Percentiles rank a stretch among this genome's conserved stretches.
These are phyloP conservation scores for Scytalopus superciliaris DNA, from an alignment of 2,113 vertebrate species.

Conservation along the genomic window DNA sequence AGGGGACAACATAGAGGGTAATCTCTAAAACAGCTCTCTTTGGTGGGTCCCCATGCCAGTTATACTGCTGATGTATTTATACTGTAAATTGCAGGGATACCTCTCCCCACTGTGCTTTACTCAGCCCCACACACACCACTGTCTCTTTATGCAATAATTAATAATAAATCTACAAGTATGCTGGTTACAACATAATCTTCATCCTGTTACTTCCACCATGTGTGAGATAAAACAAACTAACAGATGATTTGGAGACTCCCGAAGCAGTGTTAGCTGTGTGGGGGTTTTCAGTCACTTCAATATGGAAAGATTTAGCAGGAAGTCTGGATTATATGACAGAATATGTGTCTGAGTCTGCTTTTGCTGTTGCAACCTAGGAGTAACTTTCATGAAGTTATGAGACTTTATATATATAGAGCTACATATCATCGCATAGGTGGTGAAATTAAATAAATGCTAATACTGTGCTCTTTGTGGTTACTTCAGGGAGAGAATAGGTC, in stretches of 20 bases:
- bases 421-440: background rate
- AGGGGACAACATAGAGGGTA: background rate
- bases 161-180: constrained; percentile 1
- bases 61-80: background rate
- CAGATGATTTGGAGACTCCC: background rate
- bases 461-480: background rate
- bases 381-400: background rate
- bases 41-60: background rate
- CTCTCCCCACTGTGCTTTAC: background rate
- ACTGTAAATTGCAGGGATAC: background rate
- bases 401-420: background rate
- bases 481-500: background rate
- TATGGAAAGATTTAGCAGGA: background rate
- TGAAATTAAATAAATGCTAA: background rate
- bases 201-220: background rate
- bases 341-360: background rate
- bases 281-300: background rate
- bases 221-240: background rate
- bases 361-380: background rate
- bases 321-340: background rate
- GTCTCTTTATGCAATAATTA: background rate
- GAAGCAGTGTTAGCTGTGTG: background rate
- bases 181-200: background rate
- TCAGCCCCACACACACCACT: background rate
- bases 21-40: background rate